Evolutionary conservation across 2,797 vertebrate species (phyloP).

Genomic region (Menidia menidia): DNA sequence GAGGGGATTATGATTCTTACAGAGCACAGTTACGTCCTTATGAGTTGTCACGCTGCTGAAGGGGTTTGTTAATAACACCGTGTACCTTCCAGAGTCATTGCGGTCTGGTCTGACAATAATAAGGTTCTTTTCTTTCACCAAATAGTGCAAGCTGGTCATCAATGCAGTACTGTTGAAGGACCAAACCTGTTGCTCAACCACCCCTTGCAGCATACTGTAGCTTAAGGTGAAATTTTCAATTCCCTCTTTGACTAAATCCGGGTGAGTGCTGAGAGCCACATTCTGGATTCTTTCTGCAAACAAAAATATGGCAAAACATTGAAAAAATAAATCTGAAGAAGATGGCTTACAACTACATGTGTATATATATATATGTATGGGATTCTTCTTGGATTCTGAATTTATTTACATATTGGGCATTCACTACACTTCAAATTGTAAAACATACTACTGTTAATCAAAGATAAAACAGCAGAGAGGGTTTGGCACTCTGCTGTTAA

Average conservation of each 20-base stretch:
- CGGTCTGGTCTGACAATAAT: conserved; percentile 68
- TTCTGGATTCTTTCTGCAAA: conserved; percentile 69
- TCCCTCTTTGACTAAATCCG: conserved; percentile 65
- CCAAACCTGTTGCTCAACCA: conserved; percentile 77
- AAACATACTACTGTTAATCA: no score
- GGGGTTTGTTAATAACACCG: conserved; percentile 81
- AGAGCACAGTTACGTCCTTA: conserved; percentile 76
- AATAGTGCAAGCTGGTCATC: conserved; percentile 52
- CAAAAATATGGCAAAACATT: not conserved
- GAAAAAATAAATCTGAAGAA: no score
- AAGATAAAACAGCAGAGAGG: not conserved
- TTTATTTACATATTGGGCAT: no score
- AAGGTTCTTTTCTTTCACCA: conserved; percentile 56
- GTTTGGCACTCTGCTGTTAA: not conserved
- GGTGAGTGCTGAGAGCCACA: conserved; percentile 38
- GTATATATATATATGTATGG: no score
- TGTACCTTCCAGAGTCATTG: conserved; percentile 80
- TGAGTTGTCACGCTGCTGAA: conserved; percentile 60
- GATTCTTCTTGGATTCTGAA: no score
- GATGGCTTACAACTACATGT: no score
- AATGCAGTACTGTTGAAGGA: conserved; percentile 67
- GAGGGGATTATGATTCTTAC: conserved; percentile 72
- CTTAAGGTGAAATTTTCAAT: conserved; percentile 55
- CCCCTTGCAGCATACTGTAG: conserved; percentile 71
- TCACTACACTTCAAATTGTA: no score